Evolutionary conservation across 2,888 invertebrate species (phyloP), one percentile per base, ranked within the genome.

Genomic region (Chaetoderma sp.): DNA sequence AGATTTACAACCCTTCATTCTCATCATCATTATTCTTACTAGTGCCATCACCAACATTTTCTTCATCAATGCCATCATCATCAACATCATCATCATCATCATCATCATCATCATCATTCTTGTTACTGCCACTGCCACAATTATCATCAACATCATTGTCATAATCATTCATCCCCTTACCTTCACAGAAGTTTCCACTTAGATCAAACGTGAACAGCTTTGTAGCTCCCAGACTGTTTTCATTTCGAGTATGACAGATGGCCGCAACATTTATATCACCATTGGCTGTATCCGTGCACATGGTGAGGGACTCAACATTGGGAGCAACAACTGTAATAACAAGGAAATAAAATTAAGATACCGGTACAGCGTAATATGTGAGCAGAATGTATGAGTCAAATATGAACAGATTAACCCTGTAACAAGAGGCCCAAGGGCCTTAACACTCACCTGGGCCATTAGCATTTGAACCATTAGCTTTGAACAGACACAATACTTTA

Each of bases 131-230:
- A n/a, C n/a, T n/a, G 23, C 23, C 49, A 49, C 23, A 4, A 8
- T 49, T 5, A 8, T 49, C 27, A 49, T 49, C 49, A 6, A n/a
- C 54, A 55, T n/a, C 33, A 55, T 55, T 18, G 1, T 33, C n/a
- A 16, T 55, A 16, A 55, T 16, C 32, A 5, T 21, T 28, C 6
- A 21, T 18, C 5, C 23, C 49, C 16, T 49, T 70, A 78, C 78
- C 78, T 67, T 67, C 74, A 33, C 77, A 72, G 1, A 78, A 49
- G 18, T 74, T 74, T n/a, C 78, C 75, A 16, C 73, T 65, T 8
- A 85, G 65, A 39, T 75, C 72, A 63, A 84, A 83, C 23, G 70
- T 63, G 8, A 74, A 72, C 10, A 83, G 67, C 32, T 73, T 75
- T 63, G 78, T 79, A 6, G 83, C 80, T 10, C 78, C 80, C 45